Percentiles rank a stretch among this genome's conserved stretches.
Evolutionary conservation across 2,888 invertebrate species (phyloP).

Genomic region (Zelleria hepariella): DNA sequence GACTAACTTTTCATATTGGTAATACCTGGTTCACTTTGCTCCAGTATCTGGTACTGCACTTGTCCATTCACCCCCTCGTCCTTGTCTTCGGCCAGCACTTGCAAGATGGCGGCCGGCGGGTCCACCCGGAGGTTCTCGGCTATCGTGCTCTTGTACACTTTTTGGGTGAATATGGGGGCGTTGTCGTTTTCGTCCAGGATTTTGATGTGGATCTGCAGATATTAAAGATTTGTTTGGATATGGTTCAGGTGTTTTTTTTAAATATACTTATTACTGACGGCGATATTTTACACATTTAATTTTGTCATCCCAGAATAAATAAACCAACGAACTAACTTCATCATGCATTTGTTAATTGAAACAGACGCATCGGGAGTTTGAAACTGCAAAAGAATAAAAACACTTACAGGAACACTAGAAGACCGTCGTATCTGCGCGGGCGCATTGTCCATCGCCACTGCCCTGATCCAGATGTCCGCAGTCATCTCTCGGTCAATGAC

Average conservation of each 20-base stretch:
- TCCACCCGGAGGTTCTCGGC: slow-evolving; percentile 86
- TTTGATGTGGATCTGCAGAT: slow-evolving; percentile 76
- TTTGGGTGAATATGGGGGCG: slow-evolving; percentile 83
- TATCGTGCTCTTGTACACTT: slow-evolving; percentile 83
- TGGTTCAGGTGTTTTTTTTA: too few relatives aligned
- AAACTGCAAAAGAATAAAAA: background rate
- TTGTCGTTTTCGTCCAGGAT: slow-evolving; percentile 92
- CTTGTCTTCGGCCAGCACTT: slow-evolving; percentile 84
- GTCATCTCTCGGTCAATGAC: slow-evolving; percentile 84
- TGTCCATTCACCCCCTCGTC: slow-evolving; percentile 86
- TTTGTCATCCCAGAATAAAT: background rate
- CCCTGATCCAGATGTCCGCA: slow-evolving; percentile 80
- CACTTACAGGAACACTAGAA: slow-evolving; percentile 80
- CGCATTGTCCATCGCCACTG: slow-evolving; percentile 86
- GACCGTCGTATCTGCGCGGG: slow-evolving; percentile 77
- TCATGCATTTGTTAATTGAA: too few relatives aligned
- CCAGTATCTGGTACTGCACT: slow-evolving; percentile 81
- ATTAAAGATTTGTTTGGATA: background rate
- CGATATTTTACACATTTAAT: background rate
- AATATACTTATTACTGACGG: too few relatives aligned
- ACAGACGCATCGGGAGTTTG: too few relatives aligned
- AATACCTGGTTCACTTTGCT: slow-evolving; percentile 57
- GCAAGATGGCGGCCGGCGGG: slow-evolving; percentile 86
- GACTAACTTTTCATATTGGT: too few relatives aligned
- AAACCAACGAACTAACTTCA: background rate